Conservation (phyloP, 1,140 invertebrate genomes). For the Manduca sexta region DNA sequence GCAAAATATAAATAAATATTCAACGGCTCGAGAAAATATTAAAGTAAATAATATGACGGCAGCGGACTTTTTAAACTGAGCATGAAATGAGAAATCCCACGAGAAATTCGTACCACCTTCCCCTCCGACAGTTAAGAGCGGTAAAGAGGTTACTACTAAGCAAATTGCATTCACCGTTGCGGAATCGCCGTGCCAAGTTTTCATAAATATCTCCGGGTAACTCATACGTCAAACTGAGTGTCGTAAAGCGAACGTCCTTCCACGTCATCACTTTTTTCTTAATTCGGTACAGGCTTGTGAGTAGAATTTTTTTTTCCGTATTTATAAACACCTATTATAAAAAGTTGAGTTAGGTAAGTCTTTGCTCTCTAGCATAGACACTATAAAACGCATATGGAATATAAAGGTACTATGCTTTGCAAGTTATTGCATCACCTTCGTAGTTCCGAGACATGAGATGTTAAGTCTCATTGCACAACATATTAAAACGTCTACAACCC, state of each 20-base stretch:
- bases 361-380: not conserved
- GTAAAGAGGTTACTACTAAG: conserved; percentile 61
- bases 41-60: conserved; percentile 21
- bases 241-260: no score
- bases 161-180: conserved; percentile 51
- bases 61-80: conserved; percentile 51
- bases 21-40: not conserved
- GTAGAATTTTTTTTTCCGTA: no score
- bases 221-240: conserved; percentile 10
- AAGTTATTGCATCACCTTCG: no score
- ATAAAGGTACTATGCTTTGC: no score
- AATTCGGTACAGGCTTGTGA: no score
- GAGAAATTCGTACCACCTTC: conserved; percentile 37
- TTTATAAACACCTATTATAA: no score
- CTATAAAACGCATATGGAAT: no score
- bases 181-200: conserved; percentile 38
- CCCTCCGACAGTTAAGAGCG: conserved; percentile 31
- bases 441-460: no score
- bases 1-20: no score
- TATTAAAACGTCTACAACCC: no score
- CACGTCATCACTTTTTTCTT: no score
- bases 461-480: no score
- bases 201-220: conserved; percentile 17
- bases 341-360: not conserved
- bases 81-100: conserved; percentile 53